phyloP scores from a whole-genome alignment of 2,797 vertebrate genomes.

The Hippoglossus hippoglossus region DNA sequence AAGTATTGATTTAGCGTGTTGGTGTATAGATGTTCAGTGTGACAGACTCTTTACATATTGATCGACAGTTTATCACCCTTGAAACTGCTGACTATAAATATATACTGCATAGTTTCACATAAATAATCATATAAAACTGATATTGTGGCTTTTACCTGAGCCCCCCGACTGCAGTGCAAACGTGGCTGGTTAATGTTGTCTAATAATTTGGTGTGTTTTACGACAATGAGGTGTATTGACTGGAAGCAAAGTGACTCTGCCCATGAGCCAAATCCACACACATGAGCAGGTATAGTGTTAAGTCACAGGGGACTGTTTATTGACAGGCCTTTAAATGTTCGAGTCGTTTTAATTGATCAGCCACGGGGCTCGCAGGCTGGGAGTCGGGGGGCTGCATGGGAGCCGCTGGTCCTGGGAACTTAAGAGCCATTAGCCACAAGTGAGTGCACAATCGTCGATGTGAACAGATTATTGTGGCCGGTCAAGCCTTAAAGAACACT shows the following conservation, averaged over 20 bases:
- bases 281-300: slow-evolving; percentile 74
- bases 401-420: slow-evolving; percentile 70
- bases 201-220: slow-evolving; percentile 71
- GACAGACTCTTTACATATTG: slow-evolving; percentile 8
- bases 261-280: slow-evolving; percentile 74
- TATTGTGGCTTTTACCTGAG: slow-evolving; percentile 11
- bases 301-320: slow-evolving; percentile 83
- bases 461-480: slow-evolving; percentile 80
- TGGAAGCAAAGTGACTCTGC: slow-evolving; percentile 68
- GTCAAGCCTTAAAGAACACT: slow-evolving; percentile 84
- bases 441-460: slow-evolving; percentile 75
- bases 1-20: background rate
- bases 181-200: slow-evolving; percentile 44
- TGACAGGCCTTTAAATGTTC: slow-evolving; percentile 86
- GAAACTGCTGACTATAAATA: slow-evolving; percentile 1
- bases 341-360: slow-evolving; percentile 89
- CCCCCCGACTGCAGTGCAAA: slow-evolving; percentile 23
- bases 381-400: slow-evolving; percentile 60
- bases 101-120: slow-evolving; percentile 2
- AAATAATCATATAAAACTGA: slow-evolving; percentile 29
- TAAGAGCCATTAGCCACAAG: slow-evolving; percentile 84
- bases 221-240: slow-evolving; percentile 76
- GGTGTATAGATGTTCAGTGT: background rate
- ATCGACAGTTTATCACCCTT: background rate
- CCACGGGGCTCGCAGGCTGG: slow-evolving; percentile 73